Evolutionary conservation across 2,888 invertebrate genomes (phyloP), one percentile per base, ranked within the genome.

Genomic region (Lasius platythorax): DNA sequence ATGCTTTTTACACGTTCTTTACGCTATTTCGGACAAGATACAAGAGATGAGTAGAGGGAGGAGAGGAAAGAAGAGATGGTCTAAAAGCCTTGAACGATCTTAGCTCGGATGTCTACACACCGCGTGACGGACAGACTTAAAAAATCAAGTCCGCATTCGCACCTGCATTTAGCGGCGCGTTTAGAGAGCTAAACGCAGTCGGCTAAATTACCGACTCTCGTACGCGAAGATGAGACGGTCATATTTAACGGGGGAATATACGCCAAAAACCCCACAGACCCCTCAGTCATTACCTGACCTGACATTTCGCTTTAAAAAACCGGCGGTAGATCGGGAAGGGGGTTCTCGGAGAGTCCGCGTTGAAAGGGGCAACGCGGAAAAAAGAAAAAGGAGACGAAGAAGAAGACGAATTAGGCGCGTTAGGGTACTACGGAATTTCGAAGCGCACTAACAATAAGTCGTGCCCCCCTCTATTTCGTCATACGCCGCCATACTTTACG

Each of bases 401-500:
- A 33, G 75, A 78, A 67, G 78, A 78, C 40, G 78, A 68, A 78
- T 78, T 78, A 68, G 56, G 56, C 43, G 30, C 40, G 67, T 67
- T 67, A 78, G 68, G 53, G 68, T 30, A 68, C 40, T n/a, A 67
- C 53, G 56, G 30, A 46, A 56, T 58, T 68, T 43, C 56, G 68
- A 58, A 33, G 43, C 53, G 56, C 76, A 18, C 76, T 33, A 56
- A 72, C 40, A 40, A n/a, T 33, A 56, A 78, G 56, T 40, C 64
- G 50, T 50, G 37, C 66, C 30, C 28, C 61, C n/a, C n/a, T 40
- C 28, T 43, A 58, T 78, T 78, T 58, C 40, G 30, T 56, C 67
- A 56, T 78, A 78, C 56, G 12, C 76, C 67, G 43, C 78, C 68
- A 68, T 78, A 43, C 40, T 78, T 78, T 78, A 78, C 46, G 43